Conservation (phyloP, 2,113 vertebrate genomes). For the Pandion haliaetus region DNA sequence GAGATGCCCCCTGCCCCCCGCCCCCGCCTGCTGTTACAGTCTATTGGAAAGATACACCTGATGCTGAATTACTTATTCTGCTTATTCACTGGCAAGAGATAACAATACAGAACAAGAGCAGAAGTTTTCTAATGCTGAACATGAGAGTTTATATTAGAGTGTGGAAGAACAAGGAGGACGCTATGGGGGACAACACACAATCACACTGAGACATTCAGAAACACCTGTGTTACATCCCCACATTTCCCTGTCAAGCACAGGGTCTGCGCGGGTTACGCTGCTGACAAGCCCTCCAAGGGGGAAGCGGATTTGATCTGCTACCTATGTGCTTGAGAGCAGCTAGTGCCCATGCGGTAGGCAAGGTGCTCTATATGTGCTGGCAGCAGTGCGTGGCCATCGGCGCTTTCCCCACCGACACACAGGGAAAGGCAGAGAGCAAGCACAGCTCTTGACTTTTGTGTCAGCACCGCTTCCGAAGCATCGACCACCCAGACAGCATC, state of each 20-base stretch:
- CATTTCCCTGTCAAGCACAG: no score
- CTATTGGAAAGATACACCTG: background rate
- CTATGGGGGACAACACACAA: background rate
- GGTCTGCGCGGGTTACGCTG: background rate
- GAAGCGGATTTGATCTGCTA: background rate
- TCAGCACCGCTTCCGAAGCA: background rate
- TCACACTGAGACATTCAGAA: background rate
- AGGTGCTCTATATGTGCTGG: fast-evolving
- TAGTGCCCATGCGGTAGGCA: fast-evolving
- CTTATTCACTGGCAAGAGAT: background rate
- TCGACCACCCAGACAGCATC: no score
- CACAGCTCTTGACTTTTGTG: fast-evolving
- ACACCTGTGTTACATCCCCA: no score
- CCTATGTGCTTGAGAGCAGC: background rate
- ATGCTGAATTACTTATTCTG: background rate
- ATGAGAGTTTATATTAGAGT: background rate
- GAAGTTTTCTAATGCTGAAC: background rate
- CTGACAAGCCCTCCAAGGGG: background rate
- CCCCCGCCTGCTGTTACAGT: background rate
- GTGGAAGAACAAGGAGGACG: background rate
- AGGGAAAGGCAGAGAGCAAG: background rate
- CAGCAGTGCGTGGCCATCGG: fast-evolving
- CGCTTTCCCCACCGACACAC: fast-evolving
- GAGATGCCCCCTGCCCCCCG: background rate
- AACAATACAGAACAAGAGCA: background rate